phyloP scores from a whole-genome alignment of 2,797 vertebrate species.

The Siniperca scherzeri region DNA sequence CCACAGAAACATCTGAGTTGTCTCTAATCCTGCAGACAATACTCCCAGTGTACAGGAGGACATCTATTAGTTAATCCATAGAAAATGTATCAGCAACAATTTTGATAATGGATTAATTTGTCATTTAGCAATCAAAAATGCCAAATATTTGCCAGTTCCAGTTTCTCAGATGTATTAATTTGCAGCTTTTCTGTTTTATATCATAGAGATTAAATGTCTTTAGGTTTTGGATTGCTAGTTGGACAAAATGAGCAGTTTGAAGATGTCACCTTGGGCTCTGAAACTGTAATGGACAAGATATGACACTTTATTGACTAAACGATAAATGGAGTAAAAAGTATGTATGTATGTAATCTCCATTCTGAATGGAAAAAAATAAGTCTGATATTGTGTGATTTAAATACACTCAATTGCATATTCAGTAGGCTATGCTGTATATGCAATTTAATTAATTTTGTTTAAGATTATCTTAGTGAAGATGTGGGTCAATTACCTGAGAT shows the following conservation, averaged over 20 bases:
- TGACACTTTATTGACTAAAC: not conserved
- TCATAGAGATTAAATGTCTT: not conserved
- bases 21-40: not conserved
- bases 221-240: not conserved
- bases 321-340: not conserved
- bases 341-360: not conserved
- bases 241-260: too few relatives aligned
- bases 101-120: not conserved
- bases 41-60: not conserved
- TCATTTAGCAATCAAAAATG: constrained; percentile 8
- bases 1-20: constrained; percentile 69
- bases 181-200: not conserved
- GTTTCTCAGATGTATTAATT: not conserved
- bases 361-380: not conserved
- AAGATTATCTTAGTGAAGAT: not conserved
- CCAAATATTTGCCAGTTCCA: not conserved
- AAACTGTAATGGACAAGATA: not conserved
- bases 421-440: not conserved
- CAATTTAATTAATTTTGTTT: not conserved
- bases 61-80: too few relatives aligned
- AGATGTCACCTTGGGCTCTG: too few relatives aligned
- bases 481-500: not conserved
- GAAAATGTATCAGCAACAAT: too few relatives aligned
- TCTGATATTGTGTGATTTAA: not conserved
- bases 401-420: not conserved